Evolutionary conservation across 2,113 vertebrate genomes (phyloP).

Genomic region (Balaeniceps rex): DNA sequence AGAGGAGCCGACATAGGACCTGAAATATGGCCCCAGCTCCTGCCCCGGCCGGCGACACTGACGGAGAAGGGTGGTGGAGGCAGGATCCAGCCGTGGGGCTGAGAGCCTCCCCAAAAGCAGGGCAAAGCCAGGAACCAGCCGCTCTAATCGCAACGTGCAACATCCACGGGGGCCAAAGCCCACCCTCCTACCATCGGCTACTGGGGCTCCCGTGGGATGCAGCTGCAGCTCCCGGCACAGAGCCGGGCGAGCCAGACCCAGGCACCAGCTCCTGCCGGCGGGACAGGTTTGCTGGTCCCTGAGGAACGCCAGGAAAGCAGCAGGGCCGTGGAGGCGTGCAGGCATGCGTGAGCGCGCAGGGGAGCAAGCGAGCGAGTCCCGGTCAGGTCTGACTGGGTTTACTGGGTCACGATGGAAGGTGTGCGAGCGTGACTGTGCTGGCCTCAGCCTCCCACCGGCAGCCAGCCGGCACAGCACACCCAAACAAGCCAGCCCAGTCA

Average conservation of each 20-base stretch:
- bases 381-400: slow-evolving; percentile 63
- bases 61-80: not conserved
- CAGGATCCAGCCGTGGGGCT: not conserved
- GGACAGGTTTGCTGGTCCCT: not conserved
- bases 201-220: fast-evolving
- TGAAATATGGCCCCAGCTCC: not conserved
- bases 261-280: not conserved
- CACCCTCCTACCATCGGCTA: not conserved
- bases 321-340: not conserved
- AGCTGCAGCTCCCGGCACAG: fast-evolving
- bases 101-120: fast-evolving
- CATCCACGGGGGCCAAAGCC: not conserved
- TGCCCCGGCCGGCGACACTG: fast-evolving
- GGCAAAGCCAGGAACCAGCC: not conserved
- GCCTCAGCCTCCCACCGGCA: slow-evolving; percentile 32
- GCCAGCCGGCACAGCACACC: slow-evolving; percentile 5
- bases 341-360: not conserved
- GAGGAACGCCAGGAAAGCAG: not conserved
- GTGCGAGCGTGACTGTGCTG: slow-evolving; percentile 4
- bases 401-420: slow-evolving; percentile 28
- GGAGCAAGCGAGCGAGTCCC: not conserved
- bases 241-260: not conserved
- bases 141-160: fast-evolving
- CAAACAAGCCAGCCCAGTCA: slow-evolving; percentile 4
- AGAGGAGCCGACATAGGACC: fast-evolving